Conservation (phyloP, 2,888 invertebrate genomes). For the Hipparchia semele region DNA sequence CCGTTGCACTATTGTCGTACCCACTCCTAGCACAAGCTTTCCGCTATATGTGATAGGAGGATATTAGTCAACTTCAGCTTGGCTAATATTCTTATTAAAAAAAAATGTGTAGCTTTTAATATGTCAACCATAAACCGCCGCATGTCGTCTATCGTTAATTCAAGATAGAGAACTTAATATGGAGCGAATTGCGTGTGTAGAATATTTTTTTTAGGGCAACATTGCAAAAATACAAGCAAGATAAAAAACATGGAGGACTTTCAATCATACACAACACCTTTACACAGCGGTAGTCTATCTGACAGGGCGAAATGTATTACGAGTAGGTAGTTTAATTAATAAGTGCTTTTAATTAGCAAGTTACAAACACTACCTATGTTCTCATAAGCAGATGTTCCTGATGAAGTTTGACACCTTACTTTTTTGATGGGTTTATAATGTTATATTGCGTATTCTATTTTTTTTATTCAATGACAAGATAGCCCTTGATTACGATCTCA, state of each 20-base stretch:
- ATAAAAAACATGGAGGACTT: constrained; percentile 16
- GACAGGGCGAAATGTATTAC: constrained; percentile 30
- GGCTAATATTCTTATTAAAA: no score
- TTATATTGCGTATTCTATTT: no score
- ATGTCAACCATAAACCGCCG: no score
- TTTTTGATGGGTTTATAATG: no score
- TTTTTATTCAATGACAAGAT: no score
- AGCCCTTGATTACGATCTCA: no score
- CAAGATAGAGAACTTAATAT: not conserved
- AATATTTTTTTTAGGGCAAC: constrained; percentile 4
- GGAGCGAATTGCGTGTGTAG: not conserved
- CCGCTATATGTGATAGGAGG: no score
- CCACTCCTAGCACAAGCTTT: no score
- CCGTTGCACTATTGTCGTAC: no score
- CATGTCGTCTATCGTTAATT: not conserved
- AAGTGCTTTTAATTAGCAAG: constrained; percentile 28
- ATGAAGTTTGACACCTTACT: not conserved
- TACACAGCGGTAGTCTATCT: constrained; percentile 22
- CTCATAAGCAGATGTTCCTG: not conserved
- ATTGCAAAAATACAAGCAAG: not conserved
- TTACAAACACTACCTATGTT: not conserved
- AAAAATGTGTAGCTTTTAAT: no score
- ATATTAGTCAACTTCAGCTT: no score
- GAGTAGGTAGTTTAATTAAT: constrained; percentile 28
- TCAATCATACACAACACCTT: constrained; percentile 34